These are phyloP conservation scores for Notarius quadriscutis DNA, from an alignment of 2,113 vertebrate species.

Conservation along the genomic window DNA sequence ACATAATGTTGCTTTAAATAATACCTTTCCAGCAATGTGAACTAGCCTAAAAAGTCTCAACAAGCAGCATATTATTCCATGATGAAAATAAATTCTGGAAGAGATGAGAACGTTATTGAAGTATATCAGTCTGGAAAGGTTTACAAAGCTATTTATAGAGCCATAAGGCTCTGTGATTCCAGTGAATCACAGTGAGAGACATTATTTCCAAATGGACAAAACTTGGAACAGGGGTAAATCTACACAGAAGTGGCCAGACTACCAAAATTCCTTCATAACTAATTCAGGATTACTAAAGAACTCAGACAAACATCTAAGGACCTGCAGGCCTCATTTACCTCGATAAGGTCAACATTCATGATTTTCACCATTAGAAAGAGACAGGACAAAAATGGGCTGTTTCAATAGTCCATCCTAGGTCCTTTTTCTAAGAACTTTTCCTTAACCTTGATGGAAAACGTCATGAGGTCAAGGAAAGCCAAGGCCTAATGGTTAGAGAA, in stretches of 20 bases:
- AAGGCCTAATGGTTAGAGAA: no score
- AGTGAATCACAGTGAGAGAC: not conserved
- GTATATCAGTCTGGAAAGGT: not conserved
- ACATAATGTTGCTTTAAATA: no score
- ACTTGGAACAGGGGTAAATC: not conserved
- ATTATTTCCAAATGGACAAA: not conserved
- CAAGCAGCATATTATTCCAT: not conserved
- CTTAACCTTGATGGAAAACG: no score
- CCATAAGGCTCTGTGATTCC: not conserved
- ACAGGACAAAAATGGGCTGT: no score
- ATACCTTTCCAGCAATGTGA: not conserved
- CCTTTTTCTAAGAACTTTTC: no score
- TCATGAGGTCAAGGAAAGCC: no score
- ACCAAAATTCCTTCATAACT: not conserved
- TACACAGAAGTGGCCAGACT: not conserved
- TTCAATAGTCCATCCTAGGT: no score
- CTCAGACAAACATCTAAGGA: no score
- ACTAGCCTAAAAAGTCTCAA: not conserved
- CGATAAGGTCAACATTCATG: no score
- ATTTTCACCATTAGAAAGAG: no score
- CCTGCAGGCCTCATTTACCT: no score
- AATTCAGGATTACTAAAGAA: no score
- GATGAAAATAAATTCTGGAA: not conserved
- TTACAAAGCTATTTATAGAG: not conserved
- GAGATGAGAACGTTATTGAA: not conserved